Evolutionary conservation across 2,797 vertebrate genomes (phyloP).

Genomic region (Synaphobranchus kaupii): DNA sequence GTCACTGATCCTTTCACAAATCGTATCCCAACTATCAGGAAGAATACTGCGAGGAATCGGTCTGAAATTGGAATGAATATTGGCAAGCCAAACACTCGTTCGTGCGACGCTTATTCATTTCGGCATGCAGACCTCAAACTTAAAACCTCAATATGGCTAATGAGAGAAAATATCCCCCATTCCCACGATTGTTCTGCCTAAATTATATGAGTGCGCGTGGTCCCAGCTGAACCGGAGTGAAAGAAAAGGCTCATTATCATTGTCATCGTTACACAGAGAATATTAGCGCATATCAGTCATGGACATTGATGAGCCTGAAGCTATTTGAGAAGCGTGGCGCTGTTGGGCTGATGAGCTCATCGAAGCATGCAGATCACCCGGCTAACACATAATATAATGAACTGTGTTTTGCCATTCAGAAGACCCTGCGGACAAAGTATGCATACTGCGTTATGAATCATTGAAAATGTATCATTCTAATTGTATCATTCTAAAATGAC

Average conservation of each 20-base stretch:
- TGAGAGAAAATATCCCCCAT: not conserved
- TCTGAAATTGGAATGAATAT: not conserved
- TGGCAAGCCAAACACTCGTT: not conserved
- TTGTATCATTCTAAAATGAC: not conserved
- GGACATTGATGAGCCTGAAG: not conserved
- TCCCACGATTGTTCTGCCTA: not conserved
- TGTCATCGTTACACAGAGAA: not conserved
- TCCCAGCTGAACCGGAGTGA: not conserved
- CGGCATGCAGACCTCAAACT: not conserved
- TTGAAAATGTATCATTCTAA: not conserved
- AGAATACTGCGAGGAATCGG: not conserved
- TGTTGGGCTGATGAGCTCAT: not conserved
- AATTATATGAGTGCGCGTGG: not conserved
- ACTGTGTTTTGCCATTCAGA: not conserved
- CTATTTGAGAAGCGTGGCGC: not conserved
- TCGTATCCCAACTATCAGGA: not conserved
- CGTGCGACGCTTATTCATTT: not conserved
- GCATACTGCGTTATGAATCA: not conserved
- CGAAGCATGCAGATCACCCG: not conserved
- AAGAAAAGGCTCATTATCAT: conserved; percentile 10
- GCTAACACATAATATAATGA: not conserved
- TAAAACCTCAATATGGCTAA: not conserved
- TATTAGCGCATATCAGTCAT: not conserved
- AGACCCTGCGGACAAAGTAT: not conserved
- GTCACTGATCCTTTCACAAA: not conserved